Evolutionary conservation across 2,888 invertebrate species (phyloP).

Genomic region (Sepiola atlantica): DNA sequence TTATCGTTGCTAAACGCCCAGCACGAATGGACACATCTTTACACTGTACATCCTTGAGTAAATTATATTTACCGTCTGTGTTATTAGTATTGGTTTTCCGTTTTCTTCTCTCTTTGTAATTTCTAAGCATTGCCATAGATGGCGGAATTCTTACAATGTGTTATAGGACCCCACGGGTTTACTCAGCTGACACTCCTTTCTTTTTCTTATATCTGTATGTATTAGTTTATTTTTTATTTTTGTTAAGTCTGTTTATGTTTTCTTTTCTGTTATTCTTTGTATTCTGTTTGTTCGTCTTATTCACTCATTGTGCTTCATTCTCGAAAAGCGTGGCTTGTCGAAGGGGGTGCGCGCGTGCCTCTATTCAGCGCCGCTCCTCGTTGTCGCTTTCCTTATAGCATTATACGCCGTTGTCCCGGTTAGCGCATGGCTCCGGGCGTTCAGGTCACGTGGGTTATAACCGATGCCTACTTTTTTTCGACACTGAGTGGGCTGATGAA

Average conservation of each 20-base stretch:
- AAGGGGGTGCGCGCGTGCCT: not conserved
- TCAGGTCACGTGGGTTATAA: not conserved
- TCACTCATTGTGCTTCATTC: not conserved
- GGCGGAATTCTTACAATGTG: not conserved
- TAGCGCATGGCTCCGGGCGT: not conserved
- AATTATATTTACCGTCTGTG: too few species aligned
- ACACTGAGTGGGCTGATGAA: not conserved
- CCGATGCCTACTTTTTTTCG: not conserved
- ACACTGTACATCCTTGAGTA: too few species aligned
- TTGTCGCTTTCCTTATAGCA: not conserved
- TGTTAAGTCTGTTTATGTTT: not conserved
- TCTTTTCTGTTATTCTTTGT: not conserved
- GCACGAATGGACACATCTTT: too few species aligned
- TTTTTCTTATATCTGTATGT: not conserved
- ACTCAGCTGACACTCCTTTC: not conserved
- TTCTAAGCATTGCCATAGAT: not conserved
- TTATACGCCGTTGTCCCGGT: not conserved
- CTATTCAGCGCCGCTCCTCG: not conserved
- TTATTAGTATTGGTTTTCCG: not conserved
- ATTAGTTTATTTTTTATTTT: not conserved
- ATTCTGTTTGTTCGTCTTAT: not conserved
- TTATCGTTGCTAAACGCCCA: too few species aligned
- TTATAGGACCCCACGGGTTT: not conserved
- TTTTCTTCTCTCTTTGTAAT: not conserved
- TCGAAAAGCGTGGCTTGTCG: not conserved